phyloP scores from a whole-genome alignment of 2,113 vertebrate species.

The Chaetodon trifascialis region DNA sequence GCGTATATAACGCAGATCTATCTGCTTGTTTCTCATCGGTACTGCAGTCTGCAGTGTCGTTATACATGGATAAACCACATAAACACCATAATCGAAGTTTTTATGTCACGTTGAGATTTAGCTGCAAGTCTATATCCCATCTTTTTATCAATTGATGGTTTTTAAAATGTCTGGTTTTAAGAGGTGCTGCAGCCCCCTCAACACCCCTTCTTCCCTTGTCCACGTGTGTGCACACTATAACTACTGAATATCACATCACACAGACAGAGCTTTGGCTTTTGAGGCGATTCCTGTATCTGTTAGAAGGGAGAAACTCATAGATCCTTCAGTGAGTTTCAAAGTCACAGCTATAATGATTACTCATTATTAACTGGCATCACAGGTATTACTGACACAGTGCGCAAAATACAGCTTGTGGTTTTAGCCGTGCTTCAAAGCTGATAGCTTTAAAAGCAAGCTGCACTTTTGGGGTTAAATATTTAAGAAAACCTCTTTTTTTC shows the following conservation, averaged over 20 bases:
- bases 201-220: no score
- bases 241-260: not conserved
- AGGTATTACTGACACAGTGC: not conserved
- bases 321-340: not conserved
- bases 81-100: no score
- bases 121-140: no score
- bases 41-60: no score
- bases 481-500: not conserved
- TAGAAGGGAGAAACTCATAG: not conserved
- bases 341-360: not conserved
- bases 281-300: not conserved
- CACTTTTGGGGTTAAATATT: conserved; percentile 9
- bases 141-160: no score
- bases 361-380: not conserved
- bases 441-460: conserved; percentile 6
- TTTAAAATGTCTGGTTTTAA: no score
- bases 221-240: no score
- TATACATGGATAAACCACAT: no score
- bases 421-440: conserved; percentile 11
- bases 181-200: no score
- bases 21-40: no score
- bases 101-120: no score
- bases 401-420: conserved; percentile 12
- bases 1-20: no score
- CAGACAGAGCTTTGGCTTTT: not conserved